These are phyloP conservation scores for Caenorhabditis zanzibari DNA, from an alignment of 2,888 invertebrate species.

Conservation along the genomic window DNA sequence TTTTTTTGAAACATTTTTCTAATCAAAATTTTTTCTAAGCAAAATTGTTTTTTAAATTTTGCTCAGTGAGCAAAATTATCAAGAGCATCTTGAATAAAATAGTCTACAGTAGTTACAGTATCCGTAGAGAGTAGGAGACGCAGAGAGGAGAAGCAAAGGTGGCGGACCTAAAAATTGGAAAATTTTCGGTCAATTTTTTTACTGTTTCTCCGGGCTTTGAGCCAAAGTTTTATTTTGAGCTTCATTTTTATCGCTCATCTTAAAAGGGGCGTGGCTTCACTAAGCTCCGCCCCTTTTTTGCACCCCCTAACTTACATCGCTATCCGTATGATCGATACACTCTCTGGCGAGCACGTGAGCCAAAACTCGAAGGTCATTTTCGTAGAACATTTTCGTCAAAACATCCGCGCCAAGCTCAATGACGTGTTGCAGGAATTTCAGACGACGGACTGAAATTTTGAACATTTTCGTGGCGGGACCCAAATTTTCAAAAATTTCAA, in stretches of 20 bases:
- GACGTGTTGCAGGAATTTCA: conserved; percentile 42
- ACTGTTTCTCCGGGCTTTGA: background rate
- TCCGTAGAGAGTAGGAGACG: conserved; percentile 9
- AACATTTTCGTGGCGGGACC: conserved; percentile 2
- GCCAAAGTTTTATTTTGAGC: background rate
- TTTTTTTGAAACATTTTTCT: too few relatives aligned
- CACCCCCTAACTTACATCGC: conserved; percentile 29
- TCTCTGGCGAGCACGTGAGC: conserved; percentile 64
- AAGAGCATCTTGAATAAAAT: conserved; percentile 34
- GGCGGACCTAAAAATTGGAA: conserved; percentile 24
- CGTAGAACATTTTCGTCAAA: conserved; percentile 69
- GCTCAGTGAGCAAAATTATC: conserved; percentile 25
- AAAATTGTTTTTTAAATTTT: background rate
- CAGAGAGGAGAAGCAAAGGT: conserved; percentile 27
- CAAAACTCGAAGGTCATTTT: conserved; percentile 70
- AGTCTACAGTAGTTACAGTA: conserved; percentile 32
- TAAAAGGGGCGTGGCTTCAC: background rate
- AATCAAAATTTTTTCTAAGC: background rate
- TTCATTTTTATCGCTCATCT: background rate
- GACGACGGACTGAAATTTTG: conserved; percentile 34
- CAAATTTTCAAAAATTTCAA: background rate
- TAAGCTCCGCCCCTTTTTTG: too few relatives aligned
- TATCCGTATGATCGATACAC: conserved; percentile 59
- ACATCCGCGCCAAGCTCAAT: conserved; percentile 37
- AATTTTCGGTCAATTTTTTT: background rate